Evolutionary conservation across 2,797 vertebrate genomes (phyloP), one percentile per base, ranked within the genome.

Genomic region (Leucoraja ocellata): DNA sequence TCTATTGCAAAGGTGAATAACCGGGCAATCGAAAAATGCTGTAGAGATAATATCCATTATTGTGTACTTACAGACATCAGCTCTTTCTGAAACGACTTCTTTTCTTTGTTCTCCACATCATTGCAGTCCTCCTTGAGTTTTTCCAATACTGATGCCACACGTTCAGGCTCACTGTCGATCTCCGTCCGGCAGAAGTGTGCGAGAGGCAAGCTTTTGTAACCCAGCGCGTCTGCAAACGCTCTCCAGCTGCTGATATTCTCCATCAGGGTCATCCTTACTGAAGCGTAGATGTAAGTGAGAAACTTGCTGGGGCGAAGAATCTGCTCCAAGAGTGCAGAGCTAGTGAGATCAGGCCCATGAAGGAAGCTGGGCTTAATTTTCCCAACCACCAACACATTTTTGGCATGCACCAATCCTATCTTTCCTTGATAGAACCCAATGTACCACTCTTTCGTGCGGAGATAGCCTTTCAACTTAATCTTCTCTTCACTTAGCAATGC

Each of bases 371-470:
- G 98, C 93, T 97, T 97, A 36, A 97, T 96, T 93, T 97, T 98
- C 3, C 98, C 98, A 13, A 99, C 96, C 88, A 99, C 96, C 58
- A 99, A 95, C 94, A 99, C 97, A 0, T 99, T 99, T 96, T 98
- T 99, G 94, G 97, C 96, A 7, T 99, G 99, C 93, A 99, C 97
- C 0, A 99, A 97, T 14, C 99, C 99, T 0, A 98, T 94, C 94
- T 97, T 98, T 6, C 99, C 99, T 95, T 99, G 98, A 95, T 98
- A 98, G 95, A 97, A 99, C 93, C 98, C 99, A 0, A 99, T 98
- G 94, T 99, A 99, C 99, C 99, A 99, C 95, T 99, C 99, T 95
- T 99, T 99, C 94, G 98, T 99, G 96, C 99, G 97, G 91, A 99
- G 96, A 93, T 99, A 98, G 23, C 99, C 99, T 94, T 97, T 97